These are phyloP conservation scores for Elaphurus davidianus DNA, from an alignment of 2,113 vertebrate species.

Conservation along the genomic window DNA sequence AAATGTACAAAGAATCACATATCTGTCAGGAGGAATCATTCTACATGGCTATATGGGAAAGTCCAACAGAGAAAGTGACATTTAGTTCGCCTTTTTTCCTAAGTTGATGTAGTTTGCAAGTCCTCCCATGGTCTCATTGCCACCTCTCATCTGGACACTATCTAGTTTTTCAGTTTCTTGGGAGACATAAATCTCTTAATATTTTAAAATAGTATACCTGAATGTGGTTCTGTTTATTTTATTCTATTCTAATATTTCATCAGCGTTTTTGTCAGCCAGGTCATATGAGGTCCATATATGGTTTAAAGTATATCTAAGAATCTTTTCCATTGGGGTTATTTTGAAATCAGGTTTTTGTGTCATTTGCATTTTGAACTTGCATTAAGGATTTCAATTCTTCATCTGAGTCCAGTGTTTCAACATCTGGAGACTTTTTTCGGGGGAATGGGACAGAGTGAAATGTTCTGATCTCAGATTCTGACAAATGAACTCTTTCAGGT, in stretches of 20 bases:
- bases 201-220: slow-evolving; percentile 16
- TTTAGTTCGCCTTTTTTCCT: neutral
- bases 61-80: neutral
- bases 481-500: neutral
- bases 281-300: neutral
- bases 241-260: neutral
- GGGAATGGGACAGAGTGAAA: neutral
- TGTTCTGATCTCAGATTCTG: neutral
- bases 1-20: neutral
- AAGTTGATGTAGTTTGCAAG: neutral
- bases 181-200: neutral
- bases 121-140: neutral
- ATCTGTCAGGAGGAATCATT: neutral
- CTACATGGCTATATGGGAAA: neutral
- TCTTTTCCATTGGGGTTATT: neutral
- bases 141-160: neutral
- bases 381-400: neutral
- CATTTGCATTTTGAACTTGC: neutral
- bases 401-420: neutral
- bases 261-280: neutral
- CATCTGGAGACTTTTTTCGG: neutral
- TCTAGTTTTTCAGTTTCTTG: neutral
- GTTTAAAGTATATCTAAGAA: neutral
- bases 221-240: slow-evolving; percentile 11
- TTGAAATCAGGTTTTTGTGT: neutral